phyloP scores from a whole-genome alignment of 1,140 invertebrate genomes.

The Rhynchophorus ferrugineus region DNA sequence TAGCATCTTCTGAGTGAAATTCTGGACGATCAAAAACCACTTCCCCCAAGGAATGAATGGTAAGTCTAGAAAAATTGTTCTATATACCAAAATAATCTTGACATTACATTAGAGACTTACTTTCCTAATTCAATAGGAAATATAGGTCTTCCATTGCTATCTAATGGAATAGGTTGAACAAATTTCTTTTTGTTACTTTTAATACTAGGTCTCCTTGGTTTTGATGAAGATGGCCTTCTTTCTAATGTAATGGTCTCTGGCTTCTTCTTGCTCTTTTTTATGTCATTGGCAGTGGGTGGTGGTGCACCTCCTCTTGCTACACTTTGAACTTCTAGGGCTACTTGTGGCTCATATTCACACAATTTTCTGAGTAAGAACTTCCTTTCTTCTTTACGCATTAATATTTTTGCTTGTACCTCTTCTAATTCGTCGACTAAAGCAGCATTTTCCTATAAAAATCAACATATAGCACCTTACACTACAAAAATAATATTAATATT shows the following conservation, averaged over 20 bases:
- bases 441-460: constrained; percentile 60
- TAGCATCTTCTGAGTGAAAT: constrained; percentile 65
- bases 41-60: constrained; percentile 72
- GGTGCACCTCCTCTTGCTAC: constrained; percentile 22
- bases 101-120: not conserved
- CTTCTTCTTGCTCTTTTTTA: constrained; percentile 32
- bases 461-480: constrained; percentile 5
- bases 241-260: constrained; percentile 21
- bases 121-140: constrained; percentile 68
- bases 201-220: constrained; percentile 25
- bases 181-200: constrained; percentile 45
- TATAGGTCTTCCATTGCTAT: constrained; percentile 59
- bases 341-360: constrained; percentile 53
- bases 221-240: constrained; percentile 20
- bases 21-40: constrained; percentile 59
- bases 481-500: constrained; percentile 18
- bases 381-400: constrained; percentile 66
- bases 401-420: constrained; percentile 65
- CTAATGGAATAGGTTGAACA: constrained; percentile 58
- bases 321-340: constrained; percentile 43
- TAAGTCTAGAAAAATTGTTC: constrained; percentile 45
- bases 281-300: constrained; percentile 10
- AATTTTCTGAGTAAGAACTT: constrained; percentile 63
- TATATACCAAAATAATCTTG: not conserved
- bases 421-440: constrained; percentile 74